phyloP scores from a whole-genome alignment of 2,797 vertebrate genomes.

The Austrolebias charrua region DNA sequence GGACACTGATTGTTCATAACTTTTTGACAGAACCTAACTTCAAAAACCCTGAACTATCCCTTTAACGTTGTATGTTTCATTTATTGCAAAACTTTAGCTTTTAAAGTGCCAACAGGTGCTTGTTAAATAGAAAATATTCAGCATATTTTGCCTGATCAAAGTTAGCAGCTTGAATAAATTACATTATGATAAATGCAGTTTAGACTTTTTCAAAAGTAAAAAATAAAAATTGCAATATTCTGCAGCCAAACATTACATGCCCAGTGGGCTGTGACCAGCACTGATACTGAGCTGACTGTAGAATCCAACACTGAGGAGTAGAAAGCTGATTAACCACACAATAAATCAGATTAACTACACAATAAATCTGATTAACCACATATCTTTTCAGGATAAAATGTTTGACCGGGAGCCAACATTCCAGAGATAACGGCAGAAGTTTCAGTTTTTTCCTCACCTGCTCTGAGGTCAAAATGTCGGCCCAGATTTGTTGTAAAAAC shows the following conservation, averaged over 20 bases:
- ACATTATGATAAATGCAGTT: too few species aligned
- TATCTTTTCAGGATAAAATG: constrained; percentile 47
- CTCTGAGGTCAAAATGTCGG: constrained; percentile 7
- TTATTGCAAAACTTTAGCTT: neutral
- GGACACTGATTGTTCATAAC: too few species aligned
- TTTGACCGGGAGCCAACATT: constrained; percentile 47
- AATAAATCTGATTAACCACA: constrained; percentile 56
- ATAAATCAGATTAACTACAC: constrained; percentile 55
- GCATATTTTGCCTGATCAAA: too few species aligned
- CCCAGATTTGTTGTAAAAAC: constrained; percentile 11
- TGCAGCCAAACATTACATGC: constrained; percentile 3
- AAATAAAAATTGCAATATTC: too few species aligned
- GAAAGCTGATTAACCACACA: constrained; percentile 58
- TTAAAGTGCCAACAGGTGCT: neutral
- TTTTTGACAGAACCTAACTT: too few species aligned
- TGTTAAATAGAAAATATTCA: neutral
- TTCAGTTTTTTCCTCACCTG: constrained; percentile 24
- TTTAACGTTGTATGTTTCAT: too few species aligned
- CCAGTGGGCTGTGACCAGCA: constrained; percentile 30
- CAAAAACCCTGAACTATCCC: too few species aligned
- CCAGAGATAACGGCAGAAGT: constrained; percentile 45
- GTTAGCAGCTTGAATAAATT: too few species aligned
- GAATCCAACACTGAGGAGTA: constrained; percentile 34
- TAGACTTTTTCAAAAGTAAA: too few species aligned
- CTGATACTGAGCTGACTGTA: constrained; percentile 30